Conservation (phyloP, 2,888 invertebrate species). For the Globia sparganii region DNA sequence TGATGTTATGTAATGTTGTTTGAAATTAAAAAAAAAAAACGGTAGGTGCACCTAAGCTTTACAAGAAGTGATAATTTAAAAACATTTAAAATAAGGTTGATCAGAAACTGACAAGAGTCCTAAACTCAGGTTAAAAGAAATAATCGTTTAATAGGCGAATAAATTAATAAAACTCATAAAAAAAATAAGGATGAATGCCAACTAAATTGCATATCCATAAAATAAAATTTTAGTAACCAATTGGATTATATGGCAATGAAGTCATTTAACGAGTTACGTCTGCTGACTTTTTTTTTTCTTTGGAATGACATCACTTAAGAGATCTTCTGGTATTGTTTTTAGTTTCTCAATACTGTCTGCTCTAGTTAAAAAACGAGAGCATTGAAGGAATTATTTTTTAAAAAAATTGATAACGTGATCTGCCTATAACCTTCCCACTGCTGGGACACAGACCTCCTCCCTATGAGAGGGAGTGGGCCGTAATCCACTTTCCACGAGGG, state of each 20-base stretch:
- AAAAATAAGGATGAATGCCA: constrained; percentile 46
- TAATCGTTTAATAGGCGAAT: constrained; percentile 60
- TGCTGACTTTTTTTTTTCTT: constrained; percentile 17
- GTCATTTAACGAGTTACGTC: constrained; percentile 40
- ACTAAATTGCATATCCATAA: constrained; percentile 56
- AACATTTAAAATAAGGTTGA: constrained; percentile 36
- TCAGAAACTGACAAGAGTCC: constrained; percentile 49
- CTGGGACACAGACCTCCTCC: background rate
- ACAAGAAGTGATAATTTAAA: background rate
- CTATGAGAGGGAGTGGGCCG: background rate
- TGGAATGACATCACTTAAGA: constrained; percentile 38
- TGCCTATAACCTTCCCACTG: no score
- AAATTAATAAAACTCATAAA: constrained; percentile 51
- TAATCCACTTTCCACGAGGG: background rate
- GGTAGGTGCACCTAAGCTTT: background rate
- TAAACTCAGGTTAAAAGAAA: constrained; percentile 21
- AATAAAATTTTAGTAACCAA: constrained; percentile 46
- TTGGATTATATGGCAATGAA: constrained; percentile 54
- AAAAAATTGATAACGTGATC: background rate
- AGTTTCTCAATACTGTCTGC: constrained; percentile 13
- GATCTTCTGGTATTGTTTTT: constrained; percentile 27
- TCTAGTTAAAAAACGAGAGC: background rate
- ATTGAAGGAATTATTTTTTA: background rate
- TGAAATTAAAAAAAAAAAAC: background rate
- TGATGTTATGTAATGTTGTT: background rate